phyloP scores from a whole-genome alignment of 2,888 invertebrate genomes.

The Orthosia cruda region DNA sequence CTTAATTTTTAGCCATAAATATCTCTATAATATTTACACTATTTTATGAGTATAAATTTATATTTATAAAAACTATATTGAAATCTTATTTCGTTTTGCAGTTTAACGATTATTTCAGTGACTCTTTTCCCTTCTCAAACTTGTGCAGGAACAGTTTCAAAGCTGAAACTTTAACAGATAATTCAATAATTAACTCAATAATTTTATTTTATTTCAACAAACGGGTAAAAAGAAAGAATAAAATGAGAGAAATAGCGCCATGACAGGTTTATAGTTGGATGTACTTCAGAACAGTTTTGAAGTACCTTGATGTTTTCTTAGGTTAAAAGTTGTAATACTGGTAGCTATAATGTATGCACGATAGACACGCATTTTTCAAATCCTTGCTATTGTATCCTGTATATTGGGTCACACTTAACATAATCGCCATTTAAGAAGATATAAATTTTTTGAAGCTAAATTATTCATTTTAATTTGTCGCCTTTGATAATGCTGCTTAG shows the following conservation, averaged over 20 bases:
- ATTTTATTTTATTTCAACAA: slow-evolving; percentile 54
- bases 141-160: slow-evolving; percentile 36
- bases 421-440: too few species aligned
- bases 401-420: too few species aligned
- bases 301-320: neutral
- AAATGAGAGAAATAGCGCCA: neutral
- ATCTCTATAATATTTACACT: neutral
- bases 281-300: slow-evolving; percentile 16
- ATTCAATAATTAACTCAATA: slow-evolving; percentile 26
- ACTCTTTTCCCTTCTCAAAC: slow-evolving; percentile 46
- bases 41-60: neutral
- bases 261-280: slow-evolving; percentile 18
- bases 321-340: neutral
- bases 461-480: neutral
- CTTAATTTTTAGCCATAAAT: neutral
- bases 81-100: slow-evolving; percentile 36
- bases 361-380: too few species aligned
- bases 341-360: too few species aligned
- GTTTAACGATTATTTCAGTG: slow-evolving; percentile 45
- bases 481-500: neutral
- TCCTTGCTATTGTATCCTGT: too few species aligned
- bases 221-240: slow-evolving; percentile 3
- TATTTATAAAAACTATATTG: slow-evolving; percentile 9
- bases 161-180: slow-evolving; percentile 52
- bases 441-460: too few species aligned